These are phyloP conservation scores for Thalassoma bifasciatum DNA, from an alignment of 2,113 vertebrate genomes.

Conservation along the genomic window DNA sequence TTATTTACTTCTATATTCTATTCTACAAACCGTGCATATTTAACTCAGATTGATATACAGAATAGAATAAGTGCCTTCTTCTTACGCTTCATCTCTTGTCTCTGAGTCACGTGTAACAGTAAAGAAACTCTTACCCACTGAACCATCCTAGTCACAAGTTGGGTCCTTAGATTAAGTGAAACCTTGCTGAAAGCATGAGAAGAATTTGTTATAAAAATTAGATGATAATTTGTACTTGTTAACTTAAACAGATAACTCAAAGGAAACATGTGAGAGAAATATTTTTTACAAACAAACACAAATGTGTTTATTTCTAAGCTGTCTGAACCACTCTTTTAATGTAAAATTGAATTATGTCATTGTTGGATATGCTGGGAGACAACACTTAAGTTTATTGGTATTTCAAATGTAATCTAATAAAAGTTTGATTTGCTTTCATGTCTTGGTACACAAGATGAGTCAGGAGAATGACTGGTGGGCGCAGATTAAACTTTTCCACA, in stretches of 20 bases:
- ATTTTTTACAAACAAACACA: neutral
- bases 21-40: too few species aligned
- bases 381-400: neutral
- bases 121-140: neutral
- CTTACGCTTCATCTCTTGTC: too few species aligned
- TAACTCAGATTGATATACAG: too few species aligned
- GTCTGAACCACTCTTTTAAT: neutral
- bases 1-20: too few species aligned
- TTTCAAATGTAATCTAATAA: neutral
- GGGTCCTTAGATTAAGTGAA: neutral
- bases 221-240: neutral
- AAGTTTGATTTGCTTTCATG: neutral
- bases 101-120: too few species aligned
- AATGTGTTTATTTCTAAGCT: neutral
- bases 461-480: slow-evolving; percentile 9
- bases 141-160: neutral
- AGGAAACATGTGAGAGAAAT: neutral
- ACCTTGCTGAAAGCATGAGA: neutral
- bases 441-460: neutral
- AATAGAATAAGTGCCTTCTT: too few species aligned
- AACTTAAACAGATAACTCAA: neutral
- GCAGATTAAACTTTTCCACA: slow-evolving; percentile 19
- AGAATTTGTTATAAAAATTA: neutral
- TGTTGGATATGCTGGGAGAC: neutral
- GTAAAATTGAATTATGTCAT: neutral